Percentiles rank a stretch among this genome's conserved stretches.
These are phyloP conservation scores for Phaedon cochleariae DNA, from an alignment of 2,888 invertebrate species.

Conservation along the genomic window DNA sequence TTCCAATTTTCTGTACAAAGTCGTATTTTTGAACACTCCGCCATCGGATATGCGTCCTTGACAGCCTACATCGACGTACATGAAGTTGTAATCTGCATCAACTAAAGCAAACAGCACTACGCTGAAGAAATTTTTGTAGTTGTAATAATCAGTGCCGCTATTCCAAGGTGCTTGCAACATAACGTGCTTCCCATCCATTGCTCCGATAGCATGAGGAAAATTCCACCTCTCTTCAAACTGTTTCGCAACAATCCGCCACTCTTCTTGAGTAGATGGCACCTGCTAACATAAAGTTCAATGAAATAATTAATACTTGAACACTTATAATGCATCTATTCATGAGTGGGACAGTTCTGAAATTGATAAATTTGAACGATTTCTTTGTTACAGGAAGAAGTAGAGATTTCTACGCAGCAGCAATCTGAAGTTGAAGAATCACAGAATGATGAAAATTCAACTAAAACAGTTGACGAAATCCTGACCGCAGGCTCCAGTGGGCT, in stretches of 20 bases:
- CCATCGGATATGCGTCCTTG: conserved; percentile 47
- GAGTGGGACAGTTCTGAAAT: no score
- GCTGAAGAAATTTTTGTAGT: conserved; percentile 53
- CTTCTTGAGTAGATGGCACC: conserved; percentile 7
- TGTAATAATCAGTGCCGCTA: conserved; percentile 47
- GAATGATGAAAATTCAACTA: no score
- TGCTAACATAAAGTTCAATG: no score
- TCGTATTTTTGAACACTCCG: conserved; percentile 24
- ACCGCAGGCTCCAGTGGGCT: no score
- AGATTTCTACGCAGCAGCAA: no score
- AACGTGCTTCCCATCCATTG: conserved; percentile 55
- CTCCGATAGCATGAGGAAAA: conserved; percentile 34
- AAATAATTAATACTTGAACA: no score
- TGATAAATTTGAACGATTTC: no score
- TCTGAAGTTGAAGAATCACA: no score
- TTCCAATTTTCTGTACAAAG: conserved; percentile 23
- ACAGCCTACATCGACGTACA: conserved; percentile 51
- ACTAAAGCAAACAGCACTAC: conserved; percentile 55
- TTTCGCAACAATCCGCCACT: conserved; percentile 16
- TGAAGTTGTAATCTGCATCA: conserved; percentile 56
- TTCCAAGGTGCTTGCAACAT: conserved; percentile 47
- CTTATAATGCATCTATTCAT: no score
- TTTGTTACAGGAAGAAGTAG: no score
- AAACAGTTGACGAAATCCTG: no score
- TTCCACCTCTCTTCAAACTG: conserved; percentile 26